Evolutionary conservation across 2,113 vertebrate genomes (phyloP).

Genomic region (Tursiops truncatus): DNA sequence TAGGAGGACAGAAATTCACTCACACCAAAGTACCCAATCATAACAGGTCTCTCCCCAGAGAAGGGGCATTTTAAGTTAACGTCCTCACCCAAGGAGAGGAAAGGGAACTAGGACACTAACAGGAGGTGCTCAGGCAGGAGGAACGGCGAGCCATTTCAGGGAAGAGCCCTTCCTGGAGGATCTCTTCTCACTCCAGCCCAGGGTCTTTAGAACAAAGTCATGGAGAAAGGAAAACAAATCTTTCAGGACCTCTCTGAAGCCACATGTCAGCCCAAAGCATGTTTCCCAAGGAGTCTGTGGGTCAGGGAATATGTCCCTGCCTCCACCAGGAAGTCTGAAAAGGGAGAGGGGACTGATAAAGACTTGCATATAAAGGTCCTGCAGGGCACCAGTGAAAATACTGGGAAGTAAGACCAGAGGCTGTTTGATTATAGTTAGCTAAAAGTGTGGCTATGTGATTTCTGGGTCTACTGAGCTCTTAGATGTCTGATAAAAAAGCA

Average conservation of each 20-base stretch:
- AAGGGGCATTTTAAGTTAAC: background rate
- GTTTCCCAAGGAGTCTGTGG: background rate
- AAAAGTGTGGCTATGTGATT: background rate
- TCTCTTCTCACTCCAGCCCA: background rate
- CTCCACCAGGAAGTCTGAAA: background rate
- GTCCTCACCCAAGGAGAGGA: background rate
- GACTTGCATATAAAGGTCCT: background rate
- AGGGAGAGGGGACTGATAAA: background rate
- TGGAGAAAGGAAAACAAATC: background rate
- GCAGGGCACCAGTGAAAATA: background rate
- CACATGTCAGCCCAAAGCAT: background rate
- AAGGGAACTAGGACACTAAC: background rate
- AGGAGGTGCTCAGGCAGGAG: background rate
- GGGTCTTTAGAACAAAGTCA: background rate
- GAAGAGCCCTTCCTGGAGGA: background rate
- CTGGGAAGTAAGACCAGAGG: background rate
- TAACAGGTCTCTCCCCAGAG: background rate
- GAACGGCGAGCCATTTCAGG: background rate
- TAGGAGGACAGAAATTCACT: background rate
- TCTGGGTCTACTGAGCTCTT: background rate
- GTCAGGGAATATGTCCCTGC: background rate
- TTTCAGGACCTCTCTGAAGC: background rate
- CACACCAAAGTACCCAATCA: background rate
- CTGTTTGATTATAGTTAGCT: background rate
- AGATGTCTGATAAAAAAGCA: background rate